Evolutionary conservation across 2,888 invertebrate genomes (phyloP), one percentile per base, ranked within the genome.

Genomic region (Melieria omissa): DNA sequence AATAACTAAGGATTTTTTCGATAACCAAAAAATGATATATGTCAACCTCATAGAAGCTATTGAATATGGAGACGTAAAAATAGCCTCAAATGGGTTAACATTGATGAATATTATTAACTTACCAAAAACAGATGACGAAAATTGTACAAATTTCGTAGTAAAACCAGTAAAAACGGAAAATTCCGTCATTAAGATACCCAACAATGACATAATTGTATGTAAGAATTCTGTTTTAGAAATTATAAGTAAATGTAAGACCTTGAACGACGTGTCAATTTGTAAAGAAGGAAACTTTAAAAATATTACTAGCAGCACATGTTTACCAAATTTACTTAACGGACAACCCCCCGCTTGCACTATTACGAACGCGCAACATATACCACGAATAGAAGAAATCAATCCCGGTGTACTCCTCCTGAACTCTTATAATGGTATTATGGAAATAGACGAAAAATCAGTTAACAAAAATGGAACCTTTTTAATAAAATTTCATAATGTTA

Each of bases 331-430:
- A 47, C 14, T 63, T 8, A 46, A 63, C 3, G n/a, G 63, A 14
- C 47, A 4, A 47, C 16, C 63, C 12, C 14, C 57, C 16, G 29
- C n/a, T 5, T 57, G 57, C 57, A 57, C 57, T 5, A 57, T 29
- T 14, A 29, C 49, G 4, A 49, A 41, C 52, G n/a, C 41, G 10
- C 69, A 76, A n/a, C 67, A 76, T 44, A 65, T 74, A 44, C 64
- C 66, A 9, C 60, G 46, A 12, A 29, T 73, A 7, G 76, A 77
- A 12, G 74, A 75, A 63, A 71, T 76, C 14, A 9, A 58, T 4
- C 54, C 70, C 7, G 76, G 74, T 7, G 64, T 75, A n/a, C 16
- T 76, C 46, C 55, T 76, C 6, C 63, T 77, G n/a, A 77, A 75
- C 41, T 57, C 73, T 60, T 78, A 66, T 46, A 73, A 64, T 7